Percentiles rank a stretch among this genome's conserved stretches.
Evolutionary conservation across 1,140 invertebrate species (phyloP).

Genomic region (Eriosoma lanigerum): DNA sequence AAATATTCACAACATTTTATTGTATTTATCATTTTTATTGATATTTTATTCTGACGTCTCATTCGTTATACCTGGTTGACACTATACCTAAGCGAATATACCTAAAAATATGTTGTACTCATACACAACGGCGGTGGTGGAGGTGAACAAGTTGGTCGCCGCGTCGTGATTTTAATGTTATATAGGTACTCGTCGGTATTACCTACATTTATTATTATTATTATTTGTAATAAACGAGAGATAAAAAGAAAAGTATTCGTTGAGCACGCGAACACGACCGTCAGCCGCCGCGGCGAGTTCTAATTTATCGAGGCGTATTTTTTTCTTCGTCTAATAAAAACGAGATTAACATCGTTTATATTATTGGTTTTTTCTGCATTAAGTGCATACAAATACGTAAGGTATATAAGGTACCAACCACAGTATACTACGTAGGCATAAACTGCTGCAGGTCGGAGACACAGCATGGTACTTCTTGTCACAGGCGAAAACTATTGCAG

Average conservation of each 20-base stretch:
- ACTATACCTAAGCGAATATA: not conserved
- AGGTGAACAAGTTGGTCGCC: conserved; percentile 26
- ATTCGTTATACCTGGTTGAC: conserved; percentile 41
- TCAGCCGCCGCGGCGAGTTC: not conserved
- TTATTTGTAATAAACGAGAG: not conserved
- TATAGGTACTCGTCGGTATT: not conserved
- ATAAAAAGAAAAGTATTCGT: conserved; percentile 32
- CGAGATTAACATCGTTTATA: not conserved
- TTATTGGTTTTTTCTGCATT: too few species aligned
- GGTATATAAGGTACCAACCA: too few species aligned
- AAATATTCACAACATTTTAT: too few species aligned
- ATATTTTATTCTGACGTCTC: conserved; percentile 34
- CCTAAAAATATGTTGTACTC: too few species aligned
- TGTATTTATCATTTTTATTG: not conserved
- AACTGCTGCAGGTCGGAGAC: too few species aligned
- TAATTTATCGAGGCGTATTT: conserved; percentile 46
- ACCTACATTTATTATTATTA: too few species aligned
- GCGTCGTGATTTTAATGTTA: conserved; percentile 8
- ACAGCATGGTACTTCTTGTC: too few species aligned
- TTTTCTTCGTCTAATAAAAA: conserved; percentile 13
- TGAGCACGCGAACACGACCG: conserved; percentile 2
- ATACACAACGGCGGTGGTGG: not conserved
- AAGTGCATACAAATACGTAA: too few species aligned
- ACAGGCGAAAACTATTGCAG: too few species aligned
- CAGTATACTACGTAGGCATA: too few species aligned